Percentiles rank a stretch among this genome's conserved stretches.
Evolutionary conservation across 2,888 invertebrate species (phyloP).

Genomic region (Incurvaria masculella): DNA sequence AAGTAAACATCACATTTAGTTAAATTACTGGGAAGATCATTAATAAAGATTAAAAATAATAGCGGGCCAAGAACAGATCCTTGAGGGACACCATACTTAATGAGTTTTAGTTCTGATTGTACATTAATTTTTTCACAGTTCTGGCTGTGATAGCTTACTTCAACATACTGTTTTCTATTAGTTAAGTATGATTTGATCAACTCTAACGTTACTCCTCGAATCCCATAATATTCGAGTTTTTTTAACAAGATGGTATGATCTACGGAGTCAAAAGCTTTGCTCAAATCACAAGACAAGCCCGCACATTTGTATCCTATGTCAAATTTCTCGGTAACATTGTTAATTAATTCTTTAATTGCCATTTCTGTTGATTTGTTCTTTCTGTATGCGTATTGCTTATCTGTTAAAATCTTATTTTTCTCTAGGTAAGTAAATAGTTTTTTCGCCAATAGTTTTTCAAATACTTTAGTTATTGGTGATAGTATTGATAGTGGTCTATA

Average conservation of each 20-base stretch:
- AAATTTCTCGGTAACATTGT: neutral
- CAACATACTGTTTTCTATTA: neutral
- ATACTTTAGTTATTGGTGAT: slow-evolving; percentile 6
- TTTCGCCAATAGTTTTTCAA: slow-evolving; percentile 14
- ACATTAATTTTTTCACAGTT: neutral
- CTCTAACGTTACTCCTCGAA: neutral
- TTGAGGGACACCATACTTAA: neutral
- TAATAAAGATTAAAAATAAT: no score
- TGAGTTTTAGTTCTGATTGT: neutral
- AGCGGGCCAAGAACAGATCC: no score
- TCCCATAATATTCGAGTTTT: neutral
- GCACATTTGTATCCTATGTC: neutral
- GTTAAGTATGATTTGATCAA: neutral
- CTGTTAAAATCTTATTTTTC: neutral
- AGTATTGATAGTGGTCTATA: slow-evolving; percentile 4
- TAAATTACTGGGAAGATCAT: no score
- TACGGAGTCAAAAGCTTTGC: neutral
- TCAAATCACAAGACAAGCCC: neutral
- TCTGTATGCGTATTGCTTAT: neutral
- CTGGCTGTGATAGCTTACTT: neutral
- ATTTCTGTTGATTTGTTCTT: neutral
- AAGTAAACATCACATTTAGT: no score
- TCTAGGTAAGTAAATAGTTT: neutral
- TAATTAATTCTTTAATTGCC: neutral
- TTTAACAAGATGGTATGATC: neutral